Percentiles rank a stretch among this genome's conserved stretches.
Conservation (phyloP, 2,113 vertebrate species). For the Myrmecobius fasciatus region DNA sequence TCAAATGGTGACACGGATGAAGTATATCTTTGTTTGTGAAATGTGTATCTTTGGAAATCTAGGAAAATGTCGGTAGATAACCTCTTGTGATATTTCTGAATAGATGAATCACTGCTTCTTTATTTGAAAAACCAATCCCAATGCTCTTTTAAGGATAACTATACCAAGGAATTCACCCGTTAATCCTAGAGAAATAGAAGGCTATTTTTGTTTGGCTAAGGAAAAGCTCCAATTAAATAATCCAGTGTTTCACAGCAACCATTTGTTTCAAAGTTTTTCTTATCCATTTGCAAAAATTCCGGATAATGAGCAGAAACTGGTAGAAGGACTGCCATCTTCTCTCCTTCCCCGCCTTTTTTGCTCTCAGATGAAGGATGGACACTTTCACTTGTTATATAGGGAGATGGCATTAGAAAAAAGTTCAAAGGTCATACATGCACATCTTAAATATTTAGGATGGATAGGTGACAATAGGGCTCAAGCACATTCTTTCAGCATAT, state of each 20-base stretch:
- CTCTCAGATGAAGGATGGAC: background rate
- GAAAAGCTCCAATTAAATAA: background rate
- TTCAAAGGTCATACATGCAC: conserved; percentile 36
- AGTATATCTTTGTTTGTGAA: background rate
- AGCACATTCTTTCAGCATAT: background rate
- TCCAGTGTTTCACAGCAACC: background rate
- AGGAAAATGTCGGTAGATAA: background rate
- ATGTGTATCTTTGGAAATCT: background rate
- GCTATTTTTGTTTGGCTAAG: background rate
- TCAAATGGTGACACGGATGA: background rate
- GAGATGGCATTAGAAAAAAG: conserved; percentile 12
- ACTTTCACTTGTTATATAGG: background rate
- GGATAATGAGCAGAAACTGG: background rate
- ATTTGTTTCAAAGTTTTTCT: conserved; percentile 18
- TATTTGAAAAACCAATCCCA: background rate
- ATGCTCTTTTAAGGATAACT: background rate
- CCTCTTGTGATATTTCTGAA: background rate
- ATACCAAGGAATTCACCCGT: background rate
- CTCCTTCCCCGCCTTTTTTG: background rate
- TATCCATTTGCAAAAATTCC: background rate
- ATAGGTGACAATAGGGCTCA: conserved; percentile 47
- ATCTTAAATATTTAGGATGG: conserved; percentile 16
- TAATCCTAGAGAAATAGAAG: background rate
- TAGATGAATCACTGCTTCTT: background rate
- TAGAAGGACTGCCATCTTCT: background rate